Evolutionary conservation across 2,888 invertebrate genomes (phyloP).

Genomic region (Leistus spinibarbis): DNA sequence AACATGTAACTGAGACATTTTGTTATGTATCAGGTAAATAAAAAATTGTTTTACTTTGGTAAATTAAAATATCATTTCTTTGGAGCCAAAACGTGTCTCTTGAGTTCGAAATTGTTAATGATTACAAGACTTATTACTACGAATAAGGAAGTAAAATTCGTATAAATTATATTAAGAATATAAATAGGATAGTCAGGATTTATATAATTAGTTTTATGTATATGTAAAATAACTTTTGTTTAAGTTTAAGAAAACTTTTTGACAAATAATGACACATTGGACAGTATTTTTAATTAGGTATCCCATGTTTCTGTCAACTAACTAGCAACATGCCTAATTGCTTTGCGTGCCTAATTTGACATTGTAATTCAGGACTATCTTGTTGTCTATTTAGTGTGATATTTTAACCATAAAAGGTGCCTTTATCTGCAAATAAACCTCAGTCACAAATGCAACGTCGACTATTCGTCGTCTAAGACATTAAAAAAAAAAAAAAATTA

Average conservation of each 20-base stretch:
- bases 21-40: no score
- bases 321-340: slow-evolving; percentile 14
- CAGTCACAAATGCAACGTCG: not conserved
- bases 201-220: no score
- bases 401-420: not conserved
- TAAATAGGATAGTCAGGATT: no score
- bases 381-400: not conserved
- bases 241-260: not conserved
- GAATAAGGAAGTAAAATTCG: no score
- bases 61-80: no score
- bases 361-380: slow-evolving; percentile 20
- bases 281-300: not conserved
- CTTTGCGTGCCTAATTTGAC: slow-evolving; percentile 27
- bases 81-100: no score
- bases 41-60: no score
- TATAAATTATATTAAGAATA: no score
- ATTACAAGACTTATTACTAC: no score
- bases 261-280: not conserved
- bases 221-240: not conserved
- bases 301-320: not conserved
- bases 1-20: no score
- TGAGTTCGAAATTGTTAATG: no score
- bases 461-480: not conserved
- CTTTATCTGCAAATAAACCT: not conserved
- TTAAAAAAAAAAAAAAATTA: not conserved